Evolutionary conservation across 2,113 vertebrate genomes (phyloP), one percentile per base, ranked within the genome.

Genomic region (Gobius niger): DNA sequence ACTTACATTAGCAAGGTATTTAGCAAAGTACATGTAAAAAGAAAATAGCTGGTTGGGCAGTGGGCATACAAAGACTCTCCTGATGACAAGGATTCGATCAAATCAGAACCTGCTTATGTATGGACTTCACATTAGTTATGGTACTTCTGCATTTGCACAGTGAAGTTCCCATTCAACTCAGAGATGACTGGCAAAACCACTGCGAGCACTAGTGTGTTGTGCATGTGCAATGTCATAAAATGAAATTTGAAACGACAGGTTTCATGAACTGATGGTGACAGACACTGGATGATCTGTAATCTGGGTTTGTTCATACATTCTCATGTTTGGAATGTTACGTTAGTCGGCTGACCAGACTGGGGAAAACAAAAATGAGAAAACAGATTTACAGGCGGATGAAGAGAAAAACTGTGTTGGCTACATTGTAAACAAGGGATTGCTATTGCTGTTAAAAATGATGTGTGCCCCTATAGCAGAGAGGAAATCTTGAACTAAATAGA

Each of bases 21-120:
- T 24, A 56, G 65, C 59, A 44, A 56, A 9, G 0, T 9, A n/a
- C n/a, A 42, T 12, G 41, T 42, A 46, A 18, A 64, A 8, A 54
- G 41, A 63, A 19, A 75, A 44, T 64, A 41, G 51, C 65, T 0
- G 50, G 74, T 34, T 41, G 65, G 51, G 40, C 16, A 70, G 46
- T 41, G 65, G 51, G 40, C 16, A 70, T 14, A 10, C 44, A 19
- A 19, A 9, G 3, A 19, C 57, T 41, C 2, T 47, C 66, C 40
- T 8, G 14, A 51, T 82, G 85, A 89, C 84, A 76, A 69, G 81
- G 86, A 89, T 87, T 85, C 24, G 1, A 34, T 34, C 24, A 34
- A 88, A 86, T 87, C 83, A 87, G 68, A 74, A 63, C 12, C 59
- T 65, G 16, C 65, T 51, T 83, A 68, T 9, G 81, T 11, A 6